A percentile compares a stretch with the other conserved stretches of the same genome.
phyloP scores from a whole-genome alignment of 2,113 vertebrate genomes.

The Eulemur rufifrons region DNA sequence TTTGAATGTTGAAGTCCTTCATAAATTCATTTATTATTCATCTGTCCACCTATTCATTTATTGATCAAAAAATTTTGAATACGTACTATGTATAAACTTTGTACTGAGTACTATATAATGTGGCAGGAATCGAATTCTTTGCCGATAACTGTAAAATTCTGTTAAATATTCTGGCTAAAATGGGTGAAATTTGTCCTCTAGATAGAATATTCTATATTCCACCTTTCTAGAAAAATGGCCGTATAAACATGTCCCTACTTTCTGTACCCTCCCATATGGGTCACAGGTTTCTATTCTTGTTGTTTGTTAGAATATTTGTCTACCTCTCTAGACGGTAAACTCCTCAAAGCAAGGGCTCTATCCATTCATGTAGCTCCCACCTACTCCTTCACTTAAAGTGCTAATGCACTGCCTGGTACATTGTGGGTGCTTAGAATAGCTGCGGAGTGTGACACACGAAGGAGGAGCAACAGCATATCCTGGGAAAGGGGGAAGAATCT shows the following conservation, averaged over 20 bases:
- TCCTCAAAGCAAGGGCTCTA: background rate
- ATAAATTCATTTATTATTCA: background rate
- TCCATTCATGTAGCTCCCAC: background rate
- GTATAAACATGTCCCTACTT: background rate
- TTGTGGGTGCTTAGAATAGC: background rate
- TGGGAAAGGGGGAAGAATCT: background rate
- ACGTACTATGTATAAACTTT: background rate
- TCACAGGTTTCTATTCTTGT: background rate
- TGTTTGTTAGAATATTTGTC: background rate
- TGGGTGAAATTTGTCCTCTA: background rate
- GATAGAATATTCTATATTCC: background rate
- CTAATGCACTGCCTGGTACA: background rate
- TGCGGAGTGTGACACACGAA: background rate
- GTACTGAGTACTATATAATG: background rate
- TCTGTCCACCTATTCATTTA: background rate
- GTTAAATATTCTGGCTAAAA: background rate
- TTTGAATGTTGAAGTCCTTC: background rate
- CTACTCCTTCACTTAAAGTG: background rate
- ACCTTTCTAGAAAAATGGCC: background rate
- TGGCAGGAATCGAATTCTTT: background rate
- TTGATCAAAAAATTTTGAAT: background rate
- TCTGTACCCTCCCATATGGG: rapidly evolving
- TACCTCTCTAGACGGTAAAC: background rate
- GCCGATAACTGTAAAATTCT: background rate
- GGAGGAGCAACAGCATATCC: background rate